A percentile compares a stretch with the other conserved stretches of the same genome.
Conservation (phyloP, 2,113 vertebrate species). For the Campylomormyrus numenius region DNA sequence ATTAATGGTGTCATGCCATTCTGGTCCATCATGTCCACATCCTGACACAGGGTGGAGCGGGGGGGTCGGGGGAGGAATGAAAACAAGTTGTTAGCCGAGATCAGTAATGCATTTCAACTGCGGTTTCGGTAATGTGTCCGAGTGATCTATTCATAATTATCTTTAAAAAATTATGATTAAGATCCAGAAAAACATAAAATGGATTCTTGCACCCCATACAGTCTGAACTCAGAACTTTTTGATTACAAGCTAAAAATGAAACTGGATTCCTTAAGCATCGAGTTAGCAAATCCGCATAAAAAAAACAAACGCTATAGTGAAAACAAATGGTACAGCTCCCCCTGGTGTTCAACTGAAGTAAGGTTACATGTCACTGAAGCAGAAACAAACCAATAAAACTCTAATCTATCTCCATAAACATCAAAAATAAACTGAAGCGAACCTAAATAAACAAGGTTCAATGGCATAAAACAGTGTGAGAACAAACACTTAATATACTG, state of each 20-base stretch:
- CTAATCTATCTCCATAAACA: background rate
- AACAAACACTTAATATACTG: background rate
- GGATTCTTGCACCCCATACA: background rate
- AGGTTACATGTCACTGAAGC: background rate
- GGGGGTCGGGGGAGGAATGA: background rate
- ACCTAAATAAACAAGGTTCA: background rate
- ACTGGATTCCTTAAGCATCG: background rate
- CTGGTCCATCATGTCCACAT: slow-evolving; percentile 99
- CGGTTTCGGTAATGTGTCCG: background rate
- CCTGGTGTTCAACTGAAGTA: background rate
- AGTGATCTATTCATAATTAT: background rate
- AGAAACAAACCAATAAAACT: background rate
- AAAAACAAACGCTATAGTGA: background rate
- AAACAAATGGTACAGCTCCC: background rate
- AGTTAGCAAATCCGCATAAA: background rate
- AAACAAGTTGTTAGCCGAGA: background rate
- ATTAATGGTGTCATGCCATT: slow-evolving; percentile 99
- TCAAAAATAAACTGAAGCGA: background rate
- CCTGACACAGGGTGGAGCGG: slow-evolving; percentile 51
- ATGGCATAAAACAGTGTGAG: background rate
- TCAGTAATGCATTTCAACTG: background rate
- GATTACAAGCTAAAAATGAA: background rate
- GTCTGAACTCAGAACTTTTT: background rate
- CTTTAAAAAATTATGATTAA: background rate
- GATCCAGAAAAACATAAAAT: background rate